A percentile compares a stretch with the other conserved stretches of the same genome.
Evolutionary conservation across 1,140 invertebrate species (phyloP).

Genomic region (Hypothenemus hampei): DNA sequence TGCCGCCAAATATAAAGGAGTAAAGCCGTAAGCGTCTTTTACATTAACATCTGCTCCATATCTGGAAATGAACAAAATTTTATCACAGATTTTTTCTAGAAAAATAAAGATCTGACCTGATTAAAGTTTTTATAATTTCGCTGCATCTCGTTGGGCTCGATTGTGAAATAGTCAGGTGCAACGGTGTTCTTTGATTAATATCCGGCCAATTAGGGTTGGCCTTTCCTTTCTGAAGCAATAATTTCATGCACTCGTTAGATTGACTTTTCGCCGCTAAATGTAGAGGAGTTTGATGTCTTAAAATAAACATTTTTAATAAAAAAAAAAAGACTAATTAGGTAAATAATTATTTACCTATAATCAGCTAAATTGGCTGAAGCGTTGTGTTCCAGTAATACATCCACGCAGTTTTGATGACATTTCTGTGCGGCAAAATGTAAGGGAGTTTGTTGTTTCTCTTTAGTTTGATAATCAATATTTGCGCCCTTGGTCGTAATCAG

Average conservation of each 20-base stretch:
- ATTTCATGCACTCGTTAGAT: conserved; percentile 69
- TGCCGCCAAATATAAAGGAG: conserved; percentile 82
- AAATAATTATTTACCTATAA: conserved; percentile 45
- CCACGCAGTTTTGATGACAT: conserved; percentile 65
- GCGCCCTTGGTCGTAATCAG: conserved; percentile 59
- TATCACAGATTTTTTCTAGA: no score
- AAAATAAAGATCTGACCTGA: conserved; percentile 44
- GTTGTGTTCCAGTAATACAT: conserved; percentile 63
- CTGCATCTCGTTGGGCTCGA: conserved; percentile 57
- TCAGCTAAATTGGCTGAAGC: conserved; percentile 66
- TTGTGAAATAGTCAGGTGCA: conserved; percentile 73
- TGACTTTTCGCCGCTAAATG: conserved; percentile 71
- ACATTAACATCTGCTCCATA: conserved; percentile 78
- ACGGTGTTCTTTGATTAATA: conserved; percentile 66
- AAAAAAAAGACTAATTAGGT: background rate
- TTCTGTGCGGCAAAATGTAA: conserved; percentile 75
- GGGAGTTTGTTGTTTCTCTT: conserved; percentile 65
- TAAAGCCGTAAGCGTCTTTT: conserved; percentile 82
- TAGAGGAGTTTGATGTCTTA: conserved; percentile 63
- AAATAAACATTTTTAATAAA: background rate
- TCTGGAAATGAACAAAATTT: conserved; percentile 5
- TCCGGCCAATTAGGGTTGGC: conserved; percentile 70
- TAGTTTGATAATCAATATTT: conserved; percentile 57
- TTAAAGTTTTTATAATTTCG: conserved; percentile 66
- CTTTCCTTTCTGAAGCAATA: conserved; percentile 63